phyloP scores from a whole-genome alignment of 1,140 invertebrate genomes.

The Bacillus rossius region DNA sequence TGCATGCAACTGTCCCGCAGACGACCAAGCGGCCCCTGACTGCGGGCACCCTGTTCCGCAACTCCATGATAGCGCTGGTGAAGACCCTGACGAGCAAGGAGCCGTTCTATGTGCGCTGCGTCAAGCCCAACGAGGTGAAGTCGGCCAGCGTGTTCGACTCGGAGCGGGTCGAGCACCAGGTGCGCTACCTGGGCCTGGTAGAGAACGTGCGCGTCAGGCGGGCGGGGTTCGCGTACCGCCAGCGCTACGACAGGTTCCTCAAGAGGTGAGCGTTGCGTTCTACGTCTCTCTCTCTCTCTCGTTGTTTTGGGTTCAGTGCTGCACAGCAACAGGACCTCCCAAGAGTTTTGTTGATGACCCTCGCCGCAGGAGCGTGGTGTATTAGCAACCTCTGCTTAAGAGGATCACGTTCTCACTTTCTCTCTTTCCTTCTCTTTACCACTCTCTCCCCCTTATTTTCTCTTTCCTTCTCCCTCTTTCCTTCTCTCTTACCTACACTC shows the following conservation, averaged over 20 bases:
- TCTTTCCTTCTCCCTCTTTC: no score
- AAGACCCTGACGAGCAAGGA: slow-evolving; percentile 86
- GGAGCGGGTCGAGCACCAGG: slow-evolving; percentile 81
- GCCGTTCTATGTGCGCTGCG: slow-evolving; percentile 94
- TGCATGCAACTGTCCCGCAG: slow-evolving; percentile 43
- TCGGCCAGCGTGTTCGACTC: slow-evolving; percentile 74
- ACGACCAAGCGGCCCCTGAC: slow-evolving; percentile 91
- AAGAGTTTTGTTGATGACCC: no score
- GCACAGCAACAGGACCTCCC: no score
- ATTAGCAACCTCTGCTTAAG: no score
- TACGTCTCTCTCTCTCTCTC: no score
- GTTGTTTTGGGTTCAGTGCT: no score
- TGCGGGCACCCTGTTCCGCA: slow-evolving; percentile 90
- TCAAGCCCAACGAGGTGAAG: slow-evolving; percentile 94
- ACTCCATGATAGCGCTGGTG: slow-evolving; percentile 88
- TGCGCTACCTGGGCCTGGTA: slow-evolving; percentile 82
- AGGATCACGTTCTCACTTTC: no score
- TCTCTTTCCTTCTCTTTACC: no score
- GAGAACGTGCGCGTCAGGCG: slow-evolving; percentile 91
- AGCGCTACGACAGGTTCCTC: slow-evolving; percentile 83
- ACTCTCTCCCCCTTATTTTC: no score
- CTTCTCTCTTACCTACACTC: no score
- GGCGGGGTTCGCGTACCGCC: slow-evolving; percentile 90
- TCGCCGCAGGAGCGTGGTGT: no score
- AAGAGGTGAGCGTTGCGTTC: slow-evolving; percentile 55